Evolutionary conservation across 2,888 invertebrate genomes (phyloP).

Genomic region (Sesamia inferens): DNA sequence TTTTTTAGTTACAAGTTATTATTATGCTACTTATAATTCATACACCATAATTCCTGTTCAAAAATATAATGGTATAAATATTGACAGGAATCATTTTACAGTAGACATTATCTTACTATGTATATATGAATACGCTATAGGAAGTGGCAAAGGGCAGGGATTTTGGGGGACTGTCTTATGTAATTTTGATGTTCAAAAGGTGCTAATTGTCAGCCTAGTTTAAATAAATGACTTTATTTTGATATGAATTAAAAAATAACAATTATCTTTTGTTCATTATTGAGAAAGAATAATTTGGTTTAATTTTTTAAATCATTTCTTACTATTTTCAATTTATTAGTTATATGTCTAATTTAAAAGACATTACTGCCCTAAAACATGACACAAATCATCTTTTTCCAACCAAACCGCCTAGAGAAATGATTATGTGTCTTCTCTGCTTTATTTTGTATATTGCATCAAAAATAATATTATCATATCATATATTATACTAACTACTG

Average conservation of each 20-base stretch:
- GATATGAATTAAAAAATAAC: neutral
- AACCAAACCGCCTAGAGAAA: constrained; percentile 7
- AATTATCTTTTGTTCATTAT: neutral
- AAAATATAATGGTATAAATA: neutral
- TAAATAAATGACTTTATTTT: no score
- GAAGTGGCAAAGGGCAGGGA: no score
- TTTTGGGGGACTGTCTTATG: no score
- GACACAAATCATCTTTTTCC: constrained; percentile 21
- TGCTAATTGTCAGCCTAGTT: no score
- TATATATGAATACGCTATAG: no score
- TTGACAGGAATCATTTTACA: neutral
- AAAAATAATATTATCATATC: constrained; percentile 13
- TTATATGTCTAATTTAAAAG: neutral
- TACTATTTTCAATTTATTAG: neutral
- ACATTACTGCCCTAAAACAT: constrained; percentile 16
- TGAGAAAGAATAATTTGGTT: constrained; percentile 8
- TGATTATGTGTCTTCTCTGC: constrained; percentile 18
- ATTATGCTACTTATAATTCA: neutral
- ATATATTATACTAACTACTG: neutral
- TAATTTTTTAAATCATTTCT: neutral
- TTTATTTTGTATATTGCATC: constrained; percentile 33
- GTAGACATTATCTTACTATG: neutral
- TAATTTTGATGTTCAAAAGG: no score
- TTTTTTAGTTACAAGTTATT: neutral
- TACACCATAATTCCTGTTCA: neutral